Evolutionary conservation across 1,140 invertebrate genomes (phyloP).

Genomic region (Hycleus phaleratus): DNA sequence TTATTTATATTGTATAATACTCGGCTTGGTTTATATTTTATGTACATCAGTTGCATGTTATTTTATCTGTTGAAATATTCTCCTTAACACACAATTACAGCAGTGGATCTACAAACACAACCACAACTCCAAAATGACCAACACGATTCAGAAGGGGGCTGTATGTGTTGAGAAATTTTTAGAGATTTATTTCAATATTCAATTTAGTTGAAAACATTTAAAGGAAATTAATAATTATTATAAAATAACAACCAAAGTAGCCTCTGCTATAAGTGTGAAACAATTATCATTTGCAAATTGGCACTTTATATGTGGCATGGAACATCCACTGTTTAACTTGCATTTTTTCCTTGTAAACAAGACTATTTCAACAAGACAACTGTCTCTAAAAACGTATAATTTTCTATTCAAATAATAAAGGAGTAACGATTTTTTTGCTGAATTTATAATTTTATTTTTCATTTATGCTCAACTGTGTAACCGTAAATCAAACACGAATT

Average conservation of each 20-base stretch:
- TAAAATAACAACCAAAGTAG: constrained; percentile 25
- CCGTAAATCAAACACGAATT: not conserved
- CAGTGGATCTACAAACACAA: constrained; percentile 72
- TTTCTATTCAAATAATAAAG: constrained; percentile 19
- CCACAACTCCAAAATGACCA: constrained; percentile 63
- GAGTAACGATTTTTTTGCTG: constrained; percentile 1
- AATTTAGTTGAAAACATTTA: constrained; percentile 14
- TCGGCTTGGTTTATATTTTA: too few species aligned
- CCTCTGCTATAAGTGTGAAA: constrained; percentile 28
- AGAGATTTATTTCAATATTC: constrained; percentile 7
- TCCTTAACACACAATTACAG: constrained; percentile 45
- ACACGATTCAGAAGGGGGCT: constrained; percentile 68
- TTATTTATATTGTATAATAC: too few species aligned
- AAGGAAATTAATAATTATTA: too few species aligned
- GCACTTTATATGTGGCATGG: constrained; percentile 21
- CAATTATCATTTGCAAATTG: constrained; percentile 16
- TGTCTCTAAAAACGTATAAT: not conserved
- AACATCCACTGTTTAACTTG: constrained; percentile 19
- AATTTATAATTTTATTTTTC: constrained; percentile 12
- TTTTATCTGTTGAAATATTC: constrained; percentile 15
- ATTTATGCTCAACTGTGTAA: constrained; percentile 4
- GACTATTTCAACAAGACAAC: constrained; percentile 4
- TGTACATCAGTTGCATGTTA: constrained; percentile 3
- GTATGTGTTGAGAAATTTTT: constrained; percentile 55
- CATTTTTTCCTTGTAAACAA: constrained; percentile 13